These are phyloP conservation scores for Cephus runcator DNA, from an alignment of 2,888 invertebrate species.

Conservation along the genomic window DNA sequence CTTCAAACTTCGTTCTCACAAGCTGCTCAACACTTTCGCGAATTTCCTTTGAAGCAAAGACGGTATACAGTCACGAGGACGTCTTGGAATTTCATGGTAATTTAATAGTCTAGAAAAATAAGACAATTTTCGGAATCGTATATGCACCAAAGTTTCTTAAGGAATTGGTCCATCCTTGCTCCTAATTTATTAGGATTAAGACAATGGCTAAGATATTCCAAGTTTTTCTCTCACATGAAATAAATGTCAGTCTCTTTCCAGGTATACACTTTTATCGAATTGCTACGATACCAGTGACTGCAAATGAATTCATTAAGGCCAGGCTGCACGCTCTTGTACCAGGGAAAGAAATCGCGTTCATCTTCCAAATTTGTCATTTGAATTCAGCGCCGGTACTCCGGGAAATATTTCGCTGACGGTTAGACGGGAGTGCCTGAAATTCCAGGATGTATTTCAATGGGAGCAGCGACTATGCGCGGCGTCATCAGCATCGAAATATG, in stretches of 20 bases:
- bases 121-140: too few species aligned
- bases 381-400: neutral
- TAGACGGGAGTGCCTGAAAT: conserved; percentile 13
- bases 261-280: neutral
- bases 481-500: conserved; percentile 28
- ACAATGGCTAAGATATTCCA: neutral
- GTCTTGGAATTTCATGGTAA: too few species aligned
- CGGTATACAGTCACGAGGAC: too few species aligned
- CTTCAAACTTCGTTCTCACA: neutral
- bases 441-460: conserved; percentile 6
- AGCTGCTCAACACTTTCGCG: neutral
- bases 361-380: conserved; percentile 16
- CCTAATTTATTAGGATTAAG: neutral
- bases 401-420: neutral
- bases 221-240: neutral
- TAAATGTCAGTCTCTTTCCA: neutral
- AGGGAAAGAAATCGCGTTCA: conserved; percentile 7
- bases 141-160: too few species aligned
- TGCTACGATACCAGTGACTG: neutral
- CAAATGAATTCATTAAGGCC: conserved; percentile 8
- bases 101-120: too few species aligned
- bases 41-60: too few species aligned
- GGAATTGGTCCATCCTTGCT: too few species aligned
- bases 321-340: neutral
- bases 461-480: conserved; percentile 10